Base-by-base conservation (phyloP, 2,113 vertebrate species). In the Herpetotheres cachinnans region DNA sequence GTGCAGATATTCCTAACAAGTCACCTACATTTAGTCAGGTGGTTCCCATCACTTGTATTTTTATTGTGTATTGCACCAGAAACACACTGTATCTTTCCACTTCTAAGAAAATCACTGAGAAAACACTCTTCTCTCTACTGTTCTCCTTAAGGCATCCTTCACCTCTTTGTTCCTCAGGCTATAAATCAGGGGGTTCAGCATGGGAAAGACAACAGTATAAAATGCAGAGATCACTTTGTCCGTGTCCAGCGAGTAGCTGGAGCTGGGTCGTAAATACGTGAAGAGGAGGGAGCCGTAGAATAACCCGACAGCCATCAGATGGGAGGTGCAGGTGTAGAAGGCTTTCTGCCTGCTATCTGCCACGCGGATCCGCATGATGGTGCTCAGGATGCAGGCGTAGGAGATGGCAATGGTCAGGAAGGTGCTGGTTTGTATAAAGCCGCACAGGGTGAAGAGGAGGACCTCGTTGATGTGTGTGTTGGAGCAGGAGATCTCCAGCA, bases 111-210 rank as follows among this genome's bases (percentile, higher is more conserved):
- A 27, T 26, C 36, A 15, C 32, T 38, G 71, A 4, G 56, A 38
- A 88, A 89, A 55, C 62, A 62, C 19, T 32, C 52, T 58, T 52
- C 70, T 59, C 38, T 24, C 32, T 46, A 81, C 13, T 50, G 86
- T 54, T 86, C 67, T 94, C 67, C 61, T 21, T 30, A 97, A 20
- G 40, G 86, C 82, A 16, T 65, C 80, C 84, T 96, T 97, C 71
- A 97, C 96, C 13, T 97, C 95, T 73, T 79, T 89, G 36, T 96
- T 97, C 70, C 91, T 94, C 77, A 93, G 34, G 5, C 77, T 94
- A 40, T 97, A 97, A n/a, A 98, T 96, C 22, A 97, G 44, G 38
- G 97, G 96, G 15, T 98, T 98, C 76, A 97, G 47, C 97, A 96
- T 92, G 8, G 97, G 95, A 16, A 96, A 95, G 26, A 97, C 59